Evolutionary conservation across 2,888 invertebrate genomes (phyloP).

Genomic region (Sinohyriopsis cumingii): DNA sequence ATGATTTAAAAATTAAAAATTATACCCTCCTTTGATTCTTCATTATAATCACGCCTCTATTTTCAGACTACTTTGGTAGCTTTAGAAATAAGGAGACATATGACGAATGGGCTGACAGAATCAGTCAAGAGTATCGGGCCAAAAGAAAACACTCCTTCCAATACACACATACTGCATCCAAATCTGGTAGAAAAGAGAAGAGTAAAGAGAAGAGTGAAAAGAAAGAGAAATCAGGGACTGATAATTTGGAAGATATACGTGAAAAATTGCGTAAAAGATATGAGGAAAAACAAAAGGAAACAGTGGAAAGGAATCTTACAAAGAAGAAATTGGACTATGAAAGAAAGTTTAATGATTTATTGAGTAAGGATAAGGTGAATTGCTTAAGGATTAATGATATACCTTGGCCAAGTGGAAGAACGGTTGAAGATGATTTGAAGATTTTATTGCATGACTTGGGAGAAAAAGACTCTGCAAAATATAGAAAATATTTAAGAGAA

Average conservation of each 20-base stretch:
- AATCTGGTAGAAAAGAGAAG: background rate
- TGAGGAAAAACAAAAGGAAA: conserved; percentile 33
- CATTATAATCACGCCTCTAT: background rate
- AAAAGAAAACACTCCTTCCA: conserved; percentile 22
- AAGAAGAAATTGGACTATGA: conserved; percentile 49
- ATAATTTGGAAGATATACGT: conserved; percentile 33
- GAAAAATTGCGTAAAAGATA: conserved; percentile 48
- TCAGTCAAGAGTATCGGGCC: conserved; percentile 40
- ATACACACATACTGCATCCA: conserved; percentile 9
- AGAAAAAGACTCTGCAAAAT: conserved; percentile 30
- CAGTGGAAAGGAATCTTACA: conserved; percentile 23
- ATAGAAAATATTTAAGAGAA: conserved; percentile 55
- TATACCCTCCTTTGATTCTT: too few species aligned
- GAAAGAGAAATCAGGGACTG: conserved; percentile 22
- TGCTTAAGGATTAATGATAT: conserved; percentile 50
- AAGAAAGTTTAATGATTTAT: conserved; percentile 34
- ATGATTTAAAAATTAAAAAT: too few species aligned
- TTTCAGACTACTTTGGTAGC: conserved; percentile 40
- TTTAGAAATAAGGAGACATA: conserved; percentile 42
- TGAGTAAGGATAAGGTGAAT: conserved; percentile 19
- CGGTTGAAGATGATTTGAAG: conserved; percentile 34
- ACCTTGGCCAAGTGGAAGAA: conserved; percentile 59
- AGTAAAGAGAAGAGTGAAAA: background rate
- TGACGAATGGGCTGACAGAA: conserved; percentile 58
- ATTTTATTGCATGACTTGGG: conserved; percentile 54